A percentile compares a stretch with the other conserved stretches of the same genome.
These are phyloP conservation scores for Collichthys lucidus DNA, from an alignment of 2,113 vertebrate genomes.

Conservation along the genomic window DNA sequence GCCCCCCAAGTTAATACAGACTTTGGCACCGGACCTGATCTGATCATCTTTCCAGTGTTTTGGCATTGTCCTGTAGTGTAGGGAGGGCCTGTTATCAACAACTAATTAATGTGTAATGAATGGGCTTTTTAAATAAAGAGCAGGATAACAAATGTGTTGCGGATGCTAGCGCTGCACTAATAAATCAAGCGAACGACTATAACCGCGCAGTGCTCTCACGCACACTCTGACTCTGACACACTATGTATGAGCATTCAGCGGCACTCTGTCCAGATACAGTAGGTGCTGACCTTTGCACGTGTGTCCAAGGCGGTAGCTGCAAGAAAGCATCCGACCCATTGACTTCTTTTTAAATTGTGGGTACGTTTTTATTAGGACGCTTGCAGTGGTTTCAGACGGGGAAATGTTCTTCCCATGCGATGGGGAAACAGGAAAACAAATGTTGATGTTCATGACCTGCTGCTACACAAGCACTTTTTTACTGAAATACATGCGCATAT, in stretches of 20 bases:
- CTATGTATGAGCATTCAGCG: constrained; percentile 45
- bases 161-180: constrained; percentile 52
- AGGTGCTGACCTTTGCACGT: constrained; percentile 39
- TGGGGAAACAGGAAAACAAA: constrained; percentile 34
- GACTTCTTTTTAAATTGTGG: constrained; percentile 10
- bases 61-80: constrained; percentile 42
- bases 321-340: constrained; percentile 25
- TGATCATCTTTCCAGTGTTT: constrained; percentile 50
- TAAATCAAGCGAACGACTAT: constrained; percentile 72
- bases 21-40: constrained; percentile 35
- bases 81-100: constrained; percentile 67
- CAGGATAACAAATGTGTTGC: constrained; percentile 68
- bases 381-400: background rate
- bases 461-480: background rate
- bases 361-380: constrained; percentile 42
- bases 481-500: background rate
- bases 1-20: constrained; percentile 23
- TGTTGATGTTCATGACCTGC: constrained; percentile 16
- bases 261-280: constrained; percentile 26
- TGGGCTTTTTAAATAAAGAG: constrained; percentile 65
- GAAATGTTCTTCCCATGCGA: background rate
- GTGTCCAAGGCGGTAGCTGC: constrained; percentile 1
- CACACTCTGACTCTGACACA: constrained; percentile 15
- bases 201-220: constrained; percentile 28
- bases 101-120: constrained; percentile 80